Percentiles rank a stretch among this genome's conserved stretches.
Conservation (phyloP, 2,113 vertebrate species). For the Lophotis ruficrista region DNA sequence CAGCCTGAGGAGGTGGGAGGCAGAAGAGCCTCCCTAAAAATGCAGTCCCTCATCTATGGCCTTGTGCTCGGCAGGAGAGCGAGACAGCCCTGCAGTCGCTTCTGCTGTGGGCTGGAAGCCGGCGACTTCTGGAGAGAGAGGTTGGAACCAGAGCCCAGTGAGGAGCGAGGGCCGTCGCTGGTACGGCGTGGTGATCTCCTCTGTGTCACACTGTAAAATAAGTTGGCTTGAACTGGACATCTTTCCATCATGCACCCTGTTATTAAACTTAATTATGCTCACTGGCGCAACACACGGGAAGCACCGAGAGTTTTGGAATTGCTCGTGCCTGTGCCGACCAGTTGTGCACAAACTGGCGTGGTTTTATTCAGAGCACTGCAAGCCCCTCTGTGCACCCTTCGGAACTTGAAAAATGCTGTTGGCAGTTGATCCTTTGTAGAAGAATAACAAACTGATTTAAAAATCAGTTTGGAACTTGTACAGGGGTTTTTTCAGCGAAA, state of each 20-base stretch:
- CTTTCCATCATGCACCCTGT: neutral
- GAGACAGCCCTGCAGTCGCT: neutral
- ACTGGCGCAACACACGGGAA: neutral
- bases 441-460: neutral
- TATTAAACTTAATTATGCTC: neutral
- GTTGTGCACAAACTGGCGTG: neutral
- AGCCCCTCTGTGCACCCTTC: neutral
- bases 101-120: neutral
- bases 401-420: accelerated
- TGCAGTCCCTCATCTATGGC: neutral
- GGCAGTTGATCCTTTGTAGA: neutral
- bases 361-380: neutral
- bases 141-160: neutral
- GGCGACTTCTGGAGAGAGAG: neutral
- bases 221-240: neutral
- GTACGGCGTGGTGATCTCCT: accelerated
- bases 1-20: neutral
- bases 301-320: neutral
- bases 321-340: neutral
- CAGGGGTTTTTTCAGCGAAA: neutral
- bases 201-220: neutral
- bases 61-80: neutral
- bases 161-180: neutral
- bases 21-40: neutral
- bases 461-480: neutral